These are phyloP conservation scores for Enteromius trimaculatus DNA, from an alignment of 2,797 vertebrate species.

Conservation along the genomic window DNA sequence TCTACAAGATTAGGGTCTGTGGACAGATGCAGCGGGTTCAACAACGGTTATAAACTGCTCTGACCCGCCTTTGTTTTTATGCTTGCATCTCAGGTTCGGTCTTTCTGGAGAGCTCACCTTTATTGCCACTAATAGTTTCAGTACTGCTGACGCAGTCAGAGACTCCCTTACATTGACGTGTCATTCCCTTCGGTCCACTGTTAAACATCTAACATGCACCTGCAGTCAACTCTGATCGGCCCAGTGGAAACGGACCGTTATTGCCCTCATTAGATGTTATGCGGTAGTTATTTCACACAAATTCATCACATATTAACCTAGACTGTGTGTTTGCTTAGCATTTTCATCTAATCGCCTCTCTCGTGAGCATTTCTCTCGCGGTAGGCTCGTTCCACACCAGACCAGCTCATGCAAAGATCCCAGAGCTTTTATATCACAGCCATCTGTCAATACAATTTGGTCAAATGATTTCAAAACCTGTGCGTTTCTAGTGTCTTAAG, in stretches of 20 bases:
- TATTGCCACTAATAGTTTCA: conserved; percentile 20
- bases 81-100: conserved; percentile 6
- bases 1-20: conserved; percentile 23
- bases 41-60: neutral
- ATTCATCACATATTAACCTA: conserved; percentile 38
- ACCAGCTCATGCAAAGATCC: conserved; percentile 68
- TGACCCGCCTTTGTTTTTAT: conserved; percentile 2
- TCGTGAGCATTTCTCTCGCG: neutral
- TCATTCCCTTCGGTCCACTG: conserved; percentile 1
- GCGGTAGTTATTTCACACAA: conserved; percentile 5
- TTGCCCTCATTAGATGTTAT: conserved; percentile 33
- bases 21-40: conserved; percentile 19
- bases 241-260: conserved; percentile 16
- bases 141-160: conserved; percentile 17
- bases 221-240: conserved; percentile 13
- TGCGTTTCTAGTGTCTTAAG: conserved; percentile 64
- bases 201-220: conserved; percentile 20
- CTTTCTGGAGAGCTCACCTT: conserved; percentile 5
- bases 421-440: conserved; percentile 70
- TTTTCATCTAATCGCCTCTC: conserved; percentile 21
- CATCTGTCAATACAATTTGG: conserved; percentile 78
- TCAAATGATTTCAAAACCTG: conserved; percentile 69
- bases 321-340: conserved; percentile 14
- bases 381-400: conserved; percentile 27
- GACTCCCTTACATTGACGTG: conserved; percentile 33